These are phyloP conservation scores for Cryptus viduatorius DNA, from an alignment of 2,888 invertebrate genomes.

Conservation along the genomic window DNA sequence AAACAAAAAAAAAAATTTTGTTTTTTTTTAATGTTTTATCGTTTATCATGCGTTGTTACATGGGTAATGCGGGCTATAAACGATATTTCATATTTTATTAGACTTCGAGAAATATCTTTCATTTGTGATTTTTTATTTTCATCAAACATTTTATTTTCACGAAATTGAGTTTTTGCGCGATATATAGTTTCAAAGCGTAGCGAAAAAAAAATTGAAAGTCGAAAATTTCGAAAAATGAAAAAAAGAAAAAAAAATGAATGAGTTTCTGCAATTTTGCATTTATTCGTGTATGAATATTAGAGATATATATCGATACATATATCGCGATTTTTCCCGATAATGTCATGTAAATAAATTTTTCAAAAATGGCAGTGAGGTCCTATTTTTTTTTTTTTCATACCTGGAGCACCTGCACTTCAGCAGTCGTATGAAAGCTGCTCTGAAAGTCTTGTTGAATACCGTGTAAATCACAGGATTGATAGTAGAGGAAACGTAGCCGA, in stretches of 20 bases:
- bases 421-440: conserved; percentile 93
- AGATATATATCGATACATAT: background rate
- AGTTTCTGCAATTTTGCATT: too few relatives aligned
- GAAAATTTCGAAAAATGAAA: too few relatives aligned
- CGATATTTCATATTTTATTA: conserved; percentile 13
- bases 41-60: background rate
- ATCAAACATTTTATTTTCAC: background rate
- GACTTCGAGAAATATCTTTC: background rate
- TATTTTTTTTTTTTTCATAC: conserved; percentile 83
- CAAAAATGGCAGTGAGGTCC: background rate
- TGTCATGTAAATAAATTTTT: background rate
- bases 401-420: conserved; percentile 91
- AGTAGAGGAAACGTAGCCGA: conserved; percentile 96
- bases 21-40: too few relatives aligned
- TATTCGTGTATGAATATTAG: too few relatives aligned
- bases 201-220: too few relatives aligned
- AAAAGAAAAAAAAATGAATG: too few relatives aligned
- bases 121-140: background rate
- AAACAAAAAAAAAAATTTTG: conserved; percentile 29
- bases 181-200: background rate
- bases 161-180: background rate
- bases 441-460: conserved; percentile 95
- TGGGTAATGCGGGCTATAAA: background rate
- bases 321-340: background rate
- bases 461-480: conserved; percentile 98